Evolutionary conservation across 2,113 vertebrate genomes (phyloP), one percentile per base, ranked within the genome.

Genomic region (Anas platyrhynchos): DNA sequence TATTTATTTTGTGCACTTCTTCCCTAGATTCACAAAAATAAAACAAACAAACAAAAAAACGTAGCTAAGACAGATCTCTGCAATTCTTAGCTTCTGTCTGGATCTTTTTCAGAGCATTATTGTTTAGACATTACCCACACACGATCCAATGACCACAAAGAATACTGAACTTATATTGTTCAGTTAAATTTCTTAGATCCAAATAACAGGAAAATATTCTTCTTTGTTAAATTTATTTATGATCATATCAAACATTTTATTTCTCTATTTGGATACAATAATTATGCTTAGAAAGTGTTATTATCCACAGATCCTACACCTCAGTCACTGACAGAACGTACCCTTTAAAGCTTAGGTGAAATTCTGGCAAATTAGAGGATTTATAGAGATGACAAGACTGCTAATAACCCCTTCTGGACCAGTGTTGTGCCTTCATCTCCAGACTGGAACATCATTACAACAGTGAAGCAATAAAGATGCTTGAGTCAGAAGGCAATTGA

Each of bases 91-190:
- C 3, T 44, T 86, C 15, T 26, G 74, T 7, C 78, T 83, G 72
- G 16, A 73, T 76, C 25, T 52, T 79, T 96, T 78, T 34, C 54
- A 56, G 23, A 75, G 4, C 21, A 16, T n/a, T 68, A 2, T 4
- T 80, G 7, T 71, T 92, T 56, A 83, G 54, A 54, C 10, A 13
- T 31, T 73, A 48, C 34, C 16, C 22, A 25, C 8, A 34, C 0
- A 1, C 65, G 12, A 20, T 44, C 31, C 0, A 2, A 2, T 50
- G 18, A 61, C 13, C 17, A 55, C 14, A 69, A 20, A 73, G 29
- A 62, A 58, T 27, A 43, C 11, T 25, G 16, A 56, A 86, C 2
- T 72, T 79, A 16, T 6, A 22, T 36, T 82, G 4, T 48, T 48
- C 5, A 69, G 3, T 72, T 79, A 18, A 5, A 21, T 31, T 82